A percentile compares a stretch with the other conserved stretches of the same genome.
These are phyloP conservation scores for Jordanella pulchra DNA, from an alignment of 2,797 vertebrate genomes.

Conservation along the genomic window DNA sequence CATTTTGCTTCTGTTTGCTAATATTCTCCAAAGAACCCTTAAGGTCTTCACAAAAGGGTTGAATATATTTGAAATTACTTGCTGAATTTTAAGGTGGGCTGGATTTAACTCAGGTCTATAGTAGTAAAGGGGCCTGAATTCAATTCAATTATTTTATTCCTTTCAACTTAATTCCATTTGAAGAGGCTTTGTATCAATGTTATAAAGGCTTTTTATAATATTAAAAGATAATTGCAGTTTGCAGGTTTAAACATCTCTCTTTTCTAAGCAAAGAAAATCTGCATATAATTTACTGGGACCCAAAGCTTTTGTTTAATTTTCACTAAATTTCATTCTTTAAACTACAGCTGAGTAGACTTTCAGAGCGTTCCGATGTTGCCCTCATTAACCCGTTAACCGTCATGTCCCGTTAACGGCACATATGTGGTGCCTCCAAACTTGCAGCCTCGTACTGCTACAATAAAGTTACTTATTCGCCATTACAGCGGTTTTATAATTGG, in stretches of 20 bases:
- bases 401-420: too few relatives aligned
- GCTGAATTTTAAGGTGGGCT: background rate
- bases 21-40: background rate
- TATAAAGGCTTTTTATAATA: background rate
- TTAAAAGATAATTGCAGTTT: background rate
- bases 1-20: background rate
- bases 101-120: background rate
- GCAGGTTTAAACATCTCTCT: background rate
- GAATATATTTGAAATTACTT: background rate
- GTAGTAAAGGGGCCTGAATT: background rate
- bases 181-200: background rate
- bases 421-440: too few relatives aligned
- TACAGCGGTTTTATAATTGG: too few relatives aligned
- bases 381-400: background rate
- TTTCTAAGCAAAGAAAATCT: background rate
- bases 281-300: background rate
- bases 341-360: background rate
- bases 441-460: too few relatives aligned
- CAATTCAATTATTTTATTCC: background rate
- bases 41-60: background rate
- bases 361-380: background rate
- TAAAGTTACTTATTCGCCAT: too few relatives aligned
- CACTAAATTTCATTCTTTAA: background rate
- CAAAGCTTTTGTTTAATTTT: background rate
- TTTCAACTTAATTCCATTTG: background rate